phyloP scores from a whole-genome alignment of 2,888 invertebrate species.

The Lasioglossum figueresi region DNA sequence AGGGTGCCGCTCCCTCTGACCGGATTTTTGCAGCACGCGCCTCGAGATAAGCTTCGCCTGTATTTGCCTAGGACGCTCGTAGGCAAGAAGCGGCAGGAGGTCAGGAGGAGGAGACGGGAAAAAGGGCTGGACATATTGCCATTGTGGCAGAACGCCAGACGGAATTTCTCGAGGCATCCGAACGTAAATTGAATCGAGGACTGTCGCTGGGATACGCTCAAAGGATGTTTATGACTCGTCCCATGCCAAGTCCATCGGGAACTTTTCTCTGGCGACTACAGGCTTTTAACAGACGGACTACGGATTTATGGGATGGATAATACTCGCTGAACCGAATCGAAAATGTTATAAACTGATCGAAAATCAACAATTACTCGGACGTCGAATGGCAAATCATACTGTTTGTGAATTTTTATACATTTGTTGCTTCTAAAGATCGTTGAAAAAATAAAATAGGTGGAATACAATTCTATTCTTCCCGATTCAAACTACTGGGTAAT shows the following conservation, averaged over 20 bases:
- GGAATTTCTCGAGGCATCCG: conserved; percentile 71
- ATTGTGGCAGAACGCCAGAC: conserved; percentile 67
- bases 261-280: conserved; percentile 45
- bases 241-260: conserved; percentile 64
- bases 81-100: conserved; percentile 46
- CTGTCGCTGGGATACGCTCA: conserved; percentile 74
- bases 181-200: conserved; percentile 81
- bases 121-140: conserved; percentile 66
- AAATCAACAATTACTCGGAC: not conserved
- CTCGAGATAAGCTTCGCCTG: conserved; percentile 60
- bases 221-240: conserved; percentile 76
- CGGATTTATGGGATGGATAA: not conserved
- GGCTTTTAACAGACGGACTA: not conserved
- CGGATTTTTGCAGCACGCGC: conserved; percentile 61
- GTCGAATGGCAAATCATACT: not conserved
- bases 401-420: not conserved
- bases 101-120: conserved; percentile 22
- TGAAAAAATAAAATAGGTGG: too few species aligned
- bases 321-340: not conserved
- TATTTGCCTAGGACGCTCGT: conserved; percentile 66
- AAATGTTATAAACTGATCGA: not conserved
- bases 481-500: too few species aligned
- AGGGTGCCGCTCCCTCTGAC: conserved; percentile 23
- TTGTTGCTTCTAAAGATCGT: not conserved
- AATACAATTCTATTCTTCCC: too few species aligned